A percentile compares a stretch with the other conserved stretches of the same genome.
phyloP scores from a whole-genome alignment of 2,888 invertebrate genomes.

The Thymelicus acteon region DNA sequence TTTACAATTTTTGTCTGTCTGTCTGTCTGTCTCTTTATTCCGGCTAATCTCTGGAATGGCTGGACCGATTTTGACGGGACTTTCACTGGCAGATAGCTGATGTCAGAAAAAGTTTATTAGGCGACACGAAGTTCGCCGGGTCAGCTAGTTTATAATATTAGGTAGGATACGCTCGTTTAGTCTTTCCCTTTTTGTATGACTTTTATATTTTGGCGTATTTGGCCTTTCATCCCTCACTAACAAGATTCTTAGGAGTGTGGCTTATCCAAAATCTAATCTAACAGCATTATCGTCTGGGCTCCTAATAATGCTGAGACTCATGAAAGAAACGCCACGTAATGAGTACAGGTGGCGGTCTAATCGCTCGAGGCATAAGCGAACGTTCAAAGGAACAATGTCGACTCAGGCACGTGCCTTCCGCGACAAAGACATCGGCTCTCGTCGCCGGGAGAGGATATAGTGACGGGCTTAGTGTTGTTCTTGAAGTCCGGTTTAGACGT shows the following conservation, averaged over 20 bases:
- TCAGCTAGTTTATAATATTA: too few relatives aligned
- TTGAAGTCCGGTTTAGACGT: too few relatives aligned
- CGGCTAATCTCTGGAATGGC: too few relatives aligned
- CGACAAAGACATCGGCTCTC: conserved; percentile 30
- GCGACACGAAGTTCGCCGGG: too few relatives aligned
- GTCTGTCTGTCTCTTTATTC: too few relatives aligned
- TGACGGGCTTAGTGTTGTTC: conserved; percentile 41
- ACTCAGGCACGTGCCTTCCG: conserved; percentile 21
- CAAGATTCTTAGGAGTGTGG: neutral
- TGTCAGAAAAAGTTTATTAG: too few relatives aligned
- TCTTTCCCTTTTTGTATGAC: too few relatives aligned
- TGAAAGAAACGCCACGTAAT: conserved; percentile 21
- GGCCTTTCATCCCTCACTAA: neutral
- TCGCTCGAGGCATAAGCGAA: conserved; percentile 18
- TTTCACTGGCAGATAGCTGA: too few relatives aligned
- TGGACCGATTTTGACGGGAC: too few relatives aligned
- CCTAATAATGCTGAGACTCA: neutral
- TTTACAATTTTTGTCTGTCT: too few relatives aligned
- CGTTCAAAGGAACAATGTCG: conserved; percentile 30
- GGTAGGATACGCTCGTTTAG: too few relatives aligned
- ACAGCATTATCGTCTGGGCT: neutral
- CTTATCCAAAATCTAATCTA: conserved; percentile 4
- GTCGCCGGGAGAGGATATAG: conserved; percentile 28
- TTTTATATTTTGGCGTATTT: too few relatives aligned
- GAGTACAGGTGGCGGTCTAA: conserved; percentile 30